Evolutionary conservation across 2,888 invertebrate species (phyloP), one percentile per base, ranked within the genome.

Genomic region (Dryobota labecula): DNA sequence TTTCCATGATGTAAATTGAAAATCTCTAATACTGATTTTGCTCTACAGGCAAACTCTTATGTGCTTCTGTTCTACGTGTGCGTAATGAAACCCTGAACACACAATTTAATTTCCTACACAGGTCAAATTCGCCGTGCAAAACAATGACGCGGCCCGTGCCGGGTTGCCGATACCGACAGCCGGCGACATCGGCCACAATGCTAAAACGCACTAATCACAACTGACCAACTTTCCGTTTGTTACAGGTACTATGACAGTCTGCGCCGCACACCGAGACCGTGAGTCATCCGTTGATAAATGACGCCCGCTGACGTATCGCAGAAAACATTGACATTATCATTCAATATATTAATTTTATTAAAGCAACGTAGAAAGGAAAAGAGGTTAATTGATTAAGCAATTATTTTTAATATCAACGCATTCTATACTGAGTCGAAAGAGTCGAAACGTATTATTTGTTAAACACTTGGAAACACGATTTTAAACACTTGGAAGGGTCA

Each of bases 231-330:
- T 91, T 92, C 87, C 87, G 84, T 90, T 86, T 91, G 90, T 95
- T 95, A 75, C 95, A 95, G 95, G 95, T 95, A 95, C 92, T 91
- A 93, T 94, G 94, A 93, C 92, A 88, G 91, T 92, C 91, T 92
- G 89, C 93, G 90, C 90, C 91, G 91, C 88, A 88, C 90, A 88
- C 85, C 90, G 90, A 85, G 80, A 92, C 91, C 91, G 95, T 95
- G 95, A 95, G 95, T 95, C 94, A 92, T 90, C 79, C 86, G 86
- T 86, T 87, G 87, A 89, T 91, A 91, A 91, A 89, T 91, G 90
- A 88, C 89, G 91, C 89, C 86, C 84, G 84, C 86, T 91, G 91
- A 93, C 92, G 89, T 92, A 86, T 83, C 81, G 78, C 82, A 86
- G 62, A 71, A 83, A 86, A 84, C 79, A 82, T 79, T 86, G 83